Percentiles rank a stretch among this genome's conserved stretches.
These are phyloP conservation scores for Zaprionus vittiger DNA, from an alignment of 1,140 invertebrate species.

Conservation along the genomic window DNA sequence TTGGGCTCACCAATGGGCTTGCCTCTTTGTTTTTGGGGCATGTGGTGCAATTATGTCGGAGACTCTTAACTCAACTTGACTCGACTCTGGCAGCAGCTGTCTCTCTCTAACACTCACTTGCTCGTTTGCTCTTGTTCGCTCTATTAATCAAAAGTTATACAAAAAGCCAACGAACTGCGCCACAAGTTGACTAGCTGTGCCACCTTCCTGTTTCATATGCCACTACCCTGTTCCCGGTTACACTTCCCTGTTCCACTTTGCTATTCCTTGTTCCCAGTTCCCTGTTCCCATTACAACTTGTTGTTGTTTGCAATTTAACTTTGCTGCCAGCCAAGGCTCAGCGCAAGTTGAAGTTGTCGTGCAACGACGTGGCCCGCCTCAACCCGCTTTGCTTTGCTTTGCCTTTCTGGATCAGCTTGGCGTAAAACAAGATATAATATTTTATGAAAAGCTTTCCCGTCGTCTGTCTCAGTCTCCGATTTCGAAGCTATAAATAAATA, in stretches of 20 bases:
- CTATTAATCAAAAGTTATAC: constrained; percentile 82
- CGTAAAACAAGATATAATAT: constrained; percentile 75
- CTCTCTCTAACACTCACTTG: not conserved
- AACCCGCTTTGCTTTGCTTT: not conserved
- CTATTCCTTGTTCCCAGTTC: not conserved
- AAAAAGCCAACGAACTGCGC: constrained; percentile 77
- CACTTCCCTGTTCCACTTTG: not conserved
- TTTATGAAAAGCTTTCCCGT: constrained; percentile 56
- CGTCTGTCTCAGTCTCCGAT: constrained; percentile 14
- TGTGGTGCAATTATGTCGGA: constrained; percentile 72
- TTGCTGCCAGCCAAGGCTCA: constrained; percentile 58
- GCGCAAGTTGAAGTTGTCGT: constrained; percentile 53
- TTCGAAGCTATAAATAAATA: constrained; percentile 75
- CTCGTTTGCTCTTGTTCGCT: constrained; percentile 42
- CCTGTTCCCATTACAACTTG: constrained; percentile 33
- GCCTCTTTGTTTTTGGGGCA: constrained; percentile 30
- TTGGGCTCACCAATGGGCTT: not conserved
- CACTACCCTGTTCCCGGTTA: not conserved
- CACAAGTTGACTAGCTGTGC: constrained; percentile 38
- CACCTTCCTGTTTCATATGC: not conserved
- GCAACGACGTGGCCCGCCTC: not conserved
- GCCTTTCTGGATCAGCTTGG: not conserved
- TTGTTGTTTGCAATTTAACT: constrained; percentile 77
- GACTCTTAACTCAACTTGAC: constrained; percentile 8
- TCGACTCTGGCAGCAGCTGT: constrained; percentile 44